Conservation (phyloP, 2,888 invertebrate species). For the Rhagonycha lutea region DNA sequence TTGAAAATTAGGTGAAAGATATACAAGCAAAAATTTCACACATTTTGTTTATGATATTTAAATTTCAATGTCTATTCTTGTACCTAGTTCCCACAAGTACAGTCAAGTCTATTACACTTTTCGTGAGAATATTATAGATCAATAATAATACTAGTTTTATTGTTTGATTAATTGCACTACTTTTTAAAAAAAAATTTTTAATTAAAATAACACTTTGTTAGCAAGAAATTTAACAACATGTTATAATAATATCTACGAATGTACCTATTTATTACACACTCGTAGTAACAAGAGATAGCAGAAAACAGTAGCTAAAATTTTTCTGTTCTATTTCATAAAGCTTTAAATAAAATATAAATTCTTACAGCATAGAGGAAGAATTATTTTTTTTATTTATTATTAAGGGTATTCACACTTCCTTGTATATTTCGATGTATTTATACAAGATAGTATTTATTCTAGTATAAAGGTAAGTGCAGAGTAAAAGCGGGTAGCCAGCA, state of each 20-base stretch:
- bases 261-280: too few species aligned
- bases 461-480: too few species aligned
- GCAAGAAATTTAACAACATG: not conserved
- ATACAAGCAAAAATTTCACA: conserved; percentile 10
- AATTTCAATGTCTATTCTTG: not conserved
- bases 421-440: too few species aligned
- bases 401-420: too few species aligned
- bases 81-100: conserved; percentile 8
- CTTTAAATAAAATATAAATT: too few species aligned
- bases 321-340: too few species aligned
- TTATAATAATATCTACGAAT: not conserved
- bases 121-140: not conserved
- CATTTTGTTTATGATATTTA: conserved; percentile 4
- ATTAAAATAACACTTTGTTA: not conserved
- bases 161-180: not conserved
- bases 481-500: too few species aligned
- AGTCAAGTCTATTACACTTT: not conserved
- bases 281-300: too few species aligned
- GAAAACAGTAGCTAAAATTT: too few species aligned
- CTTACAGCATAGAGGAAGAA: too few species aligned
- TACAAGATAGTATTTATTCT: too few species aligned
- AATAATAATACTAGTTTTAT: not conserved
- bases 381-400: too few species aligned
- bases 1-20: conserved; percentile 15
- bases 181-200: not conserved